Evolutionary conservation across 1,140 invertebrate species (phyloP).

Genomic region (Drosophila chauvacae): DNA sequence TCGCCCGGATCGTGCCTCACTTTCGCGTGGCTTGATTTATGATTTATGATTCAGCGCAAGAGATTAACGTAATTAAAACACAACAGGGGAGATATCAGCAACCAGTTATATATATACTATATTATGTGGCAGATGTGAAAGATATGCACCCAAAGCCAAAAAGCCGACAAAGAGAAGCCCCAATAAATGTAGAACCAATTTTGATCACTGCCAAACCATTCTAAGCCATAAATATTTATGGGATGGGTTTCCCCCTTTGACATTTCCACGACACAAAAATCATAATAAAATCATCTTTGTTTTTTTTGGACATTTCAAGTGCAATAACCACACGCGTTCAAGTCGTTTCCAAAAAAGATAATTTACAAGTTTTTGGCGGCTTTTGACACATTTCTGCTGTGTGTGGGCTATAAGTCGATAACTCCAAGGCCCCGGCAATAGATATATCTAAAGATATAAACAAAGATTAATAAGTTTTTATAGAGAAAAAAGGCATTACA

Average conservation of each 20-base stretch:
- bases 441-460: conserved; percentile 40
- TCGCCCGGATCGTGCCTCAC: conserved; percentile 50
- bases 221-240: conserved; percentile 45
- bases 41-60: conserved; percentile 42
- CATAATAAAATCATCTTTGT: conserved; percentile 16
- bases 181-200: conserved; percentile 19
- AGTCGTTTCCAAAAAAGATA: conserved; percentile 25
- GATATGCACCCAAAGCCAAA: conserved; percentile 29
- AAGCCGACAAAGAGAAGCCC: conserved; percentile 24
- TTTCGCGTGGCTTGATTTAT: conserved; percentile 53
- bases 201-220: conserved; percentile 13
- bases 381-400: conserved; percentile 39
- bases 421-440: conserved; percentile 63
- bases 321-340: conserved; percentile 31
- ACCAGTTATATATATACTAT: conserved; percentile 27
- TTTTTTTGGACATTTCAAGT: conserved; percentile 34
- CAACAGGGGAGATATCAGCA: conserved; percentile 43
- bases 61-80: conserved; percentile 53
- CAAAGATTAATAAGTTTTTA: conserved; percentile 52
- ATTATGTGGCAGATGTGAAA: conserved; percentile 19
- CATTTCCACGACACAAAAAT: conserved; percentile 40
- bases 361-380: conserved; percentile 35
- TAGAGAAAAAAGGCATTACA: conserved; percentile 53
- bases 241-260: conserved; percentile 31
- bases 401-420: conserved; percentile 67